These are phyloP conservation scores for Calidris pugnax DNA, from an alignment of 2,113 vertebrate genomes.

Conservation along the genomic window DNA sequence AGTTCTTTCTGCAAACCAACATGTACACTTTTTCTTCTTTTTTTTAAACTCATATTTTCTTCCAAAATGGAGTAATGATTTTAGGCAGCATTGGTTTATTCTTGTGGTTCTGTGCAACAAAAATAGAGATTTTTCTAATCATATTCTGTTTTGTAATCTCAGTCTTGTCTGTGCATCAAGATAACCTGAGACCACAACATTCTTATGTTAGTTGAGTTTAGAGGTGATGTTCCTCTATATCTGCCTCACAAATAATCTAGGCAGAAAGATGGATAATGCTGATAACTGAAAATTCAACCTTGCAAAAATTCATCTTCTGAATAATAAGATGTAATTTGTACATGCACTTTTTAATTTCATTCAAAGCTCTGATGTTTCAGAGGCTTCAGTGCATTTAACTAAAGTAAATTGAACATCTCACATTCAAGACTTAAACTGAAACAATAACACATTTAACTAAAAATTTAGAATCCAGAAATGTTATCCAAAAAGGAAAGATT, in stretches of 20 bases:
- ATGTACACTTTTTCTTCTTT: fast-evolving
- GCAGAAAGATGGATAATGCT: constrained; percentile 38
- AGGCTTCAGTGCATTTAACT: neutral
- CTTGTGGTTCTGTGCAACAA: neutral
- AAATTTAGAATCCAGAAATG: neutral
- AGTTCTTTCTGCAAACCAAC: neutral
- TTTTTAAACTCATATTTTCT: neutral
- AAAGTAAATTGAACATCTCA: constrained; percentile 6
- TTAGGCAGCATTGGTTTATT: neutral
- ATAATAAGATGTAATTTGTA: constrained; percentile 45
- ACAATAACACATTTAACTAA: neutral
- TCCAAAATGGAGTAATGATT: neutral
- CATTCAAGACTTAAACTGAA: neutral
- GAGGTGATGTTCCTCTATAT: neutral
- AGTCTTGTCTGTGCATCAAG: neutral
- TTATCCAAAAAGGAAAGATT: neutral
- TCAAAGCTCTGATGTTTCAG: neutral
- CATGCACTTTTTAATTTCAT: constrained; percentile 34
- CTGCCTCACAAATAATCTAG: neutral
- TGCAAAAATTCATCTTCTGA: constrained; percentile 46
- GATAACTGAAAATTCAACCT: constrained; percentile 49
- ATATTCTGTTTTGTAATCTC: neutral
- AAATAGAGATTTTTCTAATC: neutral
- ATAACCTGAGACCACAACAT: neutral
- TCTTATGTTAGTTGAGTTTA: neutral